A percentile compares a stretch with the other conserved stretches of the same genome.
Conservation (phyloP, 2,797 vertebrate species). For the Clarias pachynema region DNA sequence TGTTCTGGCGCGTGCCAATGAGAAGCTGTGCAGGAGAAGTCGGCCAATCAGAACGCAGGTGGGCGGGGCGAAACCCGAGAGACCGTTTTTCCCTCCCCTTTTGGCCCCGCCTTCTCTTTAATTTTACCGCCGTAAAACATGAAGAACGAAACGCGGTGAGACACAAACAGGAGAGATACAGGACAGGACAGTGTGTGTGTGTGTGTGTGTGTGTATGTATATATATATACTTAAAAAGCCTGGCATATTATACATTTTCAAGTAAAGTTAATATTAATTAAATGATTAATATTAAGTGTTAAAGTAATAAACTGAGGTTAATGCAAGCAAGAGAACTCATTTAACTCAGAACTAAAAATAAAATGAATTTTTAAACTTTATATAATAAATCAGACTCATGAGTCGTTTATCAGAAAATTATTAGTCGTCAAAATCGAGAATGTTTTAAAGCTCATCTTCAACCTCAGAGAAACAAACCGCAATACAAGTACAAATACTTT, state of each 20-base stretch:
- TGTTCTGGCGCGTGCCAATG: slow-evolving; percentile 6
- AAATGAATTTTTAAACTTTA: background rate
- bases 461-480: too few species aligned
- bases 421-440: background rate
- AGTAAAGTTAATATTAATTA: too few species aligned
- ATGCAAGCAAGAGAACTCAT: background rate
- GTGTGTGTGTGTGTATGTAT: too few species aligned
- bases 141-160: background rate
- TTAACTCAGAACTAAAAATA: background rate
- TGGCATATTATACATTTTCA: too few species aligned
- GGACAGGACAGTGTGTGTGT: too few species aligned
- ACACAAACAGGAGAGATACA: too few species aligned
- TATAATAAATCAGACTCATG: background rate
- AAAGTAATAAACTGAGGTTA: too few species aligned
- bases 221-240: background rate
- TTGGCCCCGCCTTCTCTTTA: background rate
- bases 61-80: slow-evolving; percentile 36
- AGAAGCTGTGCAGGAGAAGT: too few species aligned
- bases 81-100: background rate
- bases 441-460: too few species aligned
- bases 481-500: too few species aligned
- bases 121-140: background rate
- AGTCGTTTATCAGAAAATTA: background rate
- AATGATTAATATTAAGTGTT: background rate
- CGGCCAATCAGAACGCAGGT: slow-evolving; percentile 66